Evolutionary conservation across 1,140 invertebrate genomes (phyloP), one percentile per base, ranked within the genome.

Genomic region (Melipona quadrifasciata): DNA sequence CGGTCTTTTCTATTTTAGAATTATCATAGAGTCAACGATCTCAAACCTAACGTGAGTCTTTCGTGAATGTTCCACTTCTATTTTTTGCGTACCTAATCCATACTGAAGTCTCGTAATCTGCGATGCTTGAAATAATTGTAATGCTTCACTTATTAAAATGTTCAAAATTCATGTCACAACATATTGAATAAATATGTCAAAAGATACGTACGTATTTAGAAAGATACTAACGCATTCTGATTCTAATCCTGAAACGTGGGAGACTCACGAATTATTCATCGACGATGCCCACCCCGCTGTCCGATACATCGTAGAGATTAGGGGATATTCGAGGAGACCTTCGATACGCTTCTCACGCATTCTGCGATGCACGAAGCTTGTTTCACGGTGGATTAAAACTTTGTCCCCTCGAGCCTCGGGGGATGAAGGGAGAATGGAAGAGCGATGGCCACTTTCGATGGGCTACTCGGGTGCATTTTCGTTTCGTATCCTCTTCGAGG

Each of bases 351-450:
- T 31, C 67, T 47, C 57, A 61, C 72, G 31, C 31, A n/a, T 53
- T 85, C 73, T 57, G 65, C 80, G 76, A 75, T 70, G 67, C 39
- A 68, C 61, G 16, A 39, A 86, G 67, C 85, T 86, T 78, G 79
- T 86, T 78, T 82, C 74, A 74, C 64, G 70, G 64, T 17, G 53
- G 74, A 83, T 87, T 87, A 65, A 83, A 87, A 87, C 85, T 87
- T 76, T 83, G 57, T 68, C 27, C 39, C 6, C 24, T 34, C 74
- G 1, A 64, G 58, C 16, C 27, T 17, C 55, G 14, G 10, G 39
- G 64, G 65, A 39, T n/a, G 6, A 5, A 24, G 21, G 10, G 1
- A 31, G 17, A 67, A 67, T 34, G 65, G 31, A 67, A 34, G 27
- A 61, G n/a, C 1, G 12, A n/a, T 12, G 24, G 24, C 14, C 24